Conservation (phyloP, 2,113 vertebrate species). For the Felis chaus region DNA sequence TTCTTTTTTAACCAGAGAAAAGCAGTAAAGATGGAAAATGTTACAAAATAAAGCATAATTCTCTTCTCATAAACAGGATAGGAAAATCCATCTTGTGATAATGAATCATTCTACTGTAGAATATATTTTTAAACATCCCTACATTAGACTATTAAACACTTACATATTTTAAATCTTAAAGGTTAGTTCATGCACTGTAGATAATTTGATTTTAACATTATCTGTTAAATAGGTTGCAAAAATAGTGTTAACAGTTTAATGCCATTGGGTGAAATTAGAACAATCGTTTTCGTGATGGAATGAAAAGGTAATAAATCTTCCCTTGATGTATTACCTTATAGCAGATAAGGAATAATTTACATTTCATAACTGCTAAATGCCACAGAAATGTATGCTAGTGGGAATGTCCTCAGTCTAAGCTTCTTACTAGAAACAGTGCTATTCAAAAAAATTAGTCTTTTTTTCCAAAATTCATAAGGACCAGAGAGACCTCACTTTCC, state of each 20-base stretch:
- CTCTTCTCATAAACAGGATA: background rate
- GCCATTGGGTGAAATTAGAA: slow-evolving; percentile 17
- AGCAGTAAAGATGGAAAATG: background rate
- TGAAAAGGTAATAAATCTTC: background rate
- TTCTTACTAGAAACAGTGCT: slow-evolving; percentile 28
- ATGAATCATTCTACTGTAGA: background rate
- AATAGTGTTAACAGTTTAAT: slow-evolving; percentile 31
- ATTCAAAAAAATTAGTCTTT: background rate
- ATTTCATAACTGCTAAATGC: background rate
- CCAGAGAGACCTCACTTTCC: background rate
- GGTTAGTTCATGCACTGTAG: slow-evolving; percentile 22
- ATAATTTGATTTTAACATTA: slow-evolving; percentile 51
- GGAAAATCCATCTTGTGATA: background rate
- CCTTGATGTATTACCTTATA: background rate
- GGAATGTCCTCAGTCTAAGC: background rate
- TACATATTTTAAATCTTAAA: background rate
- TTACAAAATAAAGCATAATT: slow-evolving; percentile 4
- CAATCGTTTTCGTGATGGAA: background rate
- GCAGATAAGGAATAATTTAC: background rate
- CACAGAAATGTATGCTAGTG: slow-evolving; percentile 14
- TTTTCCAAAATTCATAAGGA: background rate
- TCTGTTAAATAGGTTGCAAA: background rate
- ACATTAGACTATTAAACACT: background rate
- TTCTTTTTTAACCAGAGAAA: background rate
- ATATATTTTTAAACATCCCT: slow-evolving; percentile 19